Base-by-base conservation (phyloP, 2,797 vertebrate genomes). In the Nothura maculosa region DNA sequence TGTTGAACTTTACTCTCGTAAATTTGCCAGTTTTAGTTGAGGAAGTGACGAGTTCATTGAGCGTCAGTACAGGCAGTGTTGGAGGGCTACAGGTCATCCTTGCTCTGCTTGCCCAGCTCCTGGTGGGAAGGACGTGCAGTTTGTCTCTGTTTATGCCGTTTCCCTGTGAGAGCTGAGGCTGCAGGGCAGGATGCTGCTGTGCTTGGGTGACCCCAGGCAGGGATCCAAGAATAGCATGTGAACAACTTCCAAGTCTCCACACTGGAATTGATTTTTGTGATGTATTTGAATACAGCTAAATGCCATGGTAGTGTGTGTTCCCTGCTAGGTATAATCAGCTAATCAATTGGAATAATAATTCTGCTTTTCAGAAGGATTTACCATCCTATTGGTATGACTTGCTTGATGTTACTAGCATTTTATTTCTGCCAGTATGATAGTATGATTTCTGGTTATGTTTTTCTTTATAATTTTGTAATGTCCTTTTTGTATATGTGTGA, bases 391-490 rank as follows among this genome's bases (percentile, higher is more conserved):
- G 21, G 70, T 42, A 11, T 30, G 11, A 19, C 24, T 57, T 74
- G 43, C 40, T 61, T 61, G 74, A 10, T 47, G 30, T 22, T 55
- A 55, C 28, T 18, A 14, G 32, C 34, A 24, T 27, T 1, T 47
- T 69, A 42, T 34, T 54, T 6, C 42, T 61, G 4, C 25, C 62
- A 67, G 19, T 16, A 0, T 0, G 6, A 1, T 1, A 21, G 45
- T 60, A 0, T 4, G 45, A 7, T 52, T 52, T 38, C 52, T 54
- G 22, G 14, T 61, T 60, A 1, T 13, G 9, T 85, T 74, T 3
- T 4, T 6, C 12, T 30, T 15, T 12, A 1, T 1, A 2, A 12
- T 0, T 2, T 4, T 58, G 19, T 45, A 47, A 45, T 40, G 2
- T 6, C 32, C 21, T 55, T 2, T 57, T 15, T 78, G 66, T n/a